Conservation (phyloP, 2,888 invertebrate species). For the Neoscelio sp. region DNA sequence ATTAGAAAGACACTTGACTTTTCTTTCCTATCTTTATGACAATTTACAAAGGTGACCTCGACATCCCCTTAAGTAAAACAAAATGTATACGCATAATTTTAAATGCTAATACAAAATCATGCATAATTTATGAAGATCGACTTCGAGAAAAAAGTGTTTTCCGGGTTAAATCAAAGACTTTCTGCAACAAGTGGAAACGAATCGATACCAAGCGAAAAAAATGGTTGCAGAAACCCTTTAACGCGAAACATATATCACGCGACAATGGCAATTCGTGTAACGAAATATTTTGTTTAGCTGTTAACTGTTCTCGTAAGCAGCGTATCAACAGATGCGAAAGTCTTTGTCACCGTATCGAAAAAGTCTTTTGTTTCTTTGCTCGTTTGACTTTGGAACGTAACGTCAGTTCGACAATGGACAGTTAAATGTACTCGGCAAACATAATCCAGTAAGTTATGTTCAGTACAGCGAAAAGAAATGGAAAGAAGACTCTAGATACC, state of each 20-base stretch:
- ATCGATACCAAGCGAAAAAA: slow-evolving; percentile 18
- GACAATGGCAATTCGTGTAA: slow-evolving; percentile 24
- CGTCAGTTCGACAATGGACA: slow-evolving; percentile 45
- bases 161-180: slow-evolving; percentile 4
- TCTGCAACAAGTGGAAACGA: slow-evolving; percentile 15
- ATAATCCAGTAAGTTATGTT: slow-evolving; percentile 90
- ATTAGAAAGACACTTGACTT: too few relatives aligned
- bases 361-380: slow-evolving; percentile 59
- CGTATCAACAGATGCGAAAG: slow-evolving; percentile 45
- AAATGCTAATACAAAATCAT: neutral
- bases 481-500: slow-evolving; percentile 89
- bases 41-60: too few relatives aligned
- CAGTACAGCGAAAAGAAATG: slow-evolving; percentile 87
- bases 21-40: too few relatives aligned
- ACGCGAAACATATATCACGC: slow-evolving; percentile 21
- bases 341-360: slow-evolving; percentile 64
- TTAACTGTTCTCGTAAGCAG: neutral
- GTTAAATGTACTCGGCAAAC: slow-evolving; percentile 89
- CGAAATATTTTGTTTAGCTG: neutral
- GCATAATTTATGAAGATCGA: neutral
- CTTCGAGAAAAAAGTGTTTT: slow-evolving; percentile 23
- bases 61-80: too few relatives aligned
- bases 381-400: slow-evolving; percentile 52
- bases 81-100: neutral
- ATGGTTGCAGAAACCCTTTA: slow-evolving; percentile 34